Evolutionary conservation across 2,888 invertebrate genomes (phyloP), one percentile per base, ranked within the genome.

Genomic region (Lordiphosa andalusiaca): DNA sequence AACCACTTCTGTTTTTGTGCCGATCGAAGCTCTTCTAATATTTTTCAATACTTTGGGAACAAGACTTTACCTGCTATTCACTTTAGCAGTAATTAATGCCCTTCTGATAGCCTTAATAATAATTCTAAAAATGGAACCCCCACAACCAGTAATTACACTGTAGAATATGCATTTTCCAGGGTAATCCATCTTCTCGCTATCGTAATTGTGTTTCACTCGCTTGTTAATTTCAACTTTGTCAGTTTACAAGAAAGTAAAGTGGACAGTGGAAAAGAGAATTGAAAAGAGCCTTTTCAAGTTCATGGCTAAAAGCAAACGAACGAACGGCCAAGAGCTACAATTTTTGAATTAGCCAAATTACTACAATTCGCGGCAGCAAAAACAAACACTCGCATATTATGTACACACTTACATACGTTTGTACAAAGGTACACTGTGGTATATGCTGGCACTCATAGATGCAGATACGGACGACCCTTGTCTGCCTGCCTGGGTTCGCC

Each of bases 301-400:
- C 80, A 80, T 53, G 84, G 83, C 73, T 81, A 77, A 61, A 60
- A 72, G 72, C 66, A 48, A 44, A 41, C 41, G 37, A 49, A 49
- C 42, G 54, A 37, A 54, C 57, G 71, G 64, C 81, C 59, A 58
- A 77, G 69, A 61, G 69, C 83, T 67, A 71, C 80, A 84, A 84
- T 80, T 78, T 84, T 69, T 69, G 80, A 74, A 82, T 80, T 84
- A 84, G 83, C 83, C 68, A 80, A 80, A 84, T 80, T 78, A 80
- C 84, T 82, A 82, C 71, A 78, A 84, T 84, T 84, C 81, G 81
- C 84, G 77, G 81, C 84, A 78, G 62, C 65, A 59, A 47, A 16
- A 41, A 48, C 53, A 54, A 12, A n/a, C 41, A 42, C 25, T 54
- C 53, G 36, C 40, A 51, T 50, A 36, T 25, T 50, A 36, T 25